phyloP scores from a whole-genome alignment of 2,797 vertebrate species.

The Clarias fuscus region DNA sequence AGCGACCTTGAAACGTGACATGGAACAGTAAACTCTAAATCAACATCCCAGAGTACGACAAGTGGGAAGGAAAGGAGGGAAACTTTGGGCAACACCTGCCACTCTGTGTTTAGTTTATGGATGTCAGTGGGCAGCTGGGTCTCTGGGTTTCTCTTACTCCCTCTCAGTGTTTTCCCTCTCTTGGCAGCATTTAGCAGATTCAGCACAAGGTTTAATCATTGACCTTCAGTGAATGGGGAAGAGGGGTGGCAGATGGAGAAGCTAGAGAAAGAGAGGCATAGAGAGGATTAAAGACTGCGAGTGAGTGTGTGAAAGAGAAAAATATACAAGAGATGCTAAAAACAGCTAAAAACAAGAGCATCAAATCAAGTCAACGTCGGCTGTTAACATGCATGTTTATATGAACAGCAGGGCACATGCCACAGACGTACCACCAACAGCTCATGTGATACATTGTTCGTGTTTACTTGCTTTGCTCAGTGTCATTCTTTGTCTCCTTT shows the following conservation, averaged over 20 bases:
- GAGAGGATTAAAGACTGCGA: neutral
- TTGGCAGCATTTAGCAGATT: constrained; percentile 65
- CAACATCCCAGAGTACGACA: constrained; percentile 55
- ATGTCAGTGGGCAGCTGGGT: constrained; percentile 65
- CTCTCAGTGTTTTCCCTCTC: constrained; percentile 19
- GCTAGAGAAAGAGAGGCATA: constrained; percentile 13
- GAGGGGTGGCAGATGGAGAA: constrained; percentile 10
- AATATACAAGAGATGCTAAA: neutral
- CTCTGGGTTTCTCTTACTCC: constrained; percentile 53
- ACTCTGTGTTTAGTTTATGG: constrained; percentile 74
- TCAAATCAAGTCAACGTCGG: constrained; percentile 31
- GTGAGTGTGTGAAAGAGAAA: constrained; percentile 18
- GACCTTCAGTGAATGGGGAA: constrained; percentile 66
- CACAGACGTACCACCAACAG: constrained; percentile 35
- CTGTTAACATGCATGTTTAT: constrained; percentile 37
- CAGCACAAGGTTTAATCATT: constrained; percentile 72
- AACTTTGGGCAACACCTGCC: constrained; percentile 68
- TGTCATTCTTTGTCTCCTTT: neutral
- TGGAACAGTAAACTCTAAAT: constrained; percentile 77
- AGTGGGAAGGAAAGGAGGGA: constrained; percentile 28
- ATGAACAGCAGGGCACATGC: constrained; percentile 37
- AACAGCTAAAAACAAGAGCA: neutral
- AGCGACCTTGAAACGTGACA: constrained; percentile 73
- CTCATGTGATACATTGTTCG: constrained; percentile 17
- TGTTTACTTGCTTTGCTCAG: neutral